phyloP scores from a whole-genome alignment of 2,888 invertebrate genomes.

The Dicranocentrus wangi region DNA sequence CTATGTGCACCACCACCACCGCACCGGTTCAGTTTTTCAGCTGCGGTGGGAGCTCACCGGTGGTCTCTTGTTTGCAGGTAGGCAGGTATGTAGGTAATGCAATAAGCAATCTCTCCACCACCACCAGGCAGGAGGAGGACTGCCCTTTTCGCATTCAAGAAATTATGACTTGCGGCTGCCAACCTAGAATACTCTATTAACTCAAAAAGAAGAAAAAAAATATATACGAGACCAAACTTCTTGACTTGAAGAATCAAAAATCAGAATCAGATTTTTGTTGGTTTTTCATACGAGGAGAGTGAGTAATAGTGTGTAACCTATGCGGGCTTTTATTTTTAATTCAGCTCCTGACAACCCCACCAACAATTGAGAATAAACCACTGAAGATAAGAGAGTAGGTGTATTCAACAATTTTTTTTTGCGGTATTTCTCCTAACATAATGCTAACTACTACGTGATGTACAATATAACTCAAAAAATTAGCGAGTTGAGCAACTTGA shows the following conservation, averaged over 20 bases:
- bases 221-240: background rate
- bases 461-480: slow-evolving; percentile 16
- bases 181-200: background rate
- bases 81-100: background rate
- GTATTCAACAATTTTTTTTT: slow-evolving; percentile 35
- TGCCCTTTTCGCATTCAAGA: slow-evolving; percentile 39
- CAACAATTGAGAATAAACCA: slow-evolving; percentile 31
- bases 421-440: slow-evolving; percentile 27
- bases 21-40: slow-evolving; percentile 10
- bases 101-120: background rate
- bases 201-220: too few species aligned
- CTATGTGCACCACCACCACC: too few species aligned
- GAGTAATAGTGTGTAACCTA: too few species aligned
- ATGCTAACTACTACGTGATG: background rate
- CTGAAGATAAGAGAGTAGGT: slow-evolving; percentile 16
- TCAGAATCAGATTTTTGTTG: slow-evolving; percentile 29
- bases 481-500: background rate
- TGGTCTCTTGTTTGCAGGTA: slow-evolving; percentile 3
- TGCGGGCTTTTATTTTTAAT: slow-evolving; percentile 16
- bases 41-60: slow-evolving; percentile 21
- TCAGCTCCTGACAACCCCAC: slow-evolving; percentile 8
- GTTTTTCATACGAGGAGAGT: slow-evolving; percentile 40
- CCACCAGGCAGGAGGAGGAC: background rate
- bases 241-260: background rate
- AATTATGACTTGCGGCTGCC: slow-evolving; percentile 41